Percentiles rank a stretch among this genome's conserved stretches.
Evolutionary conservation across 2,113 vertebrate genomes (phyloP).

Genomic region (Salvelinus alpinus): DNA sequence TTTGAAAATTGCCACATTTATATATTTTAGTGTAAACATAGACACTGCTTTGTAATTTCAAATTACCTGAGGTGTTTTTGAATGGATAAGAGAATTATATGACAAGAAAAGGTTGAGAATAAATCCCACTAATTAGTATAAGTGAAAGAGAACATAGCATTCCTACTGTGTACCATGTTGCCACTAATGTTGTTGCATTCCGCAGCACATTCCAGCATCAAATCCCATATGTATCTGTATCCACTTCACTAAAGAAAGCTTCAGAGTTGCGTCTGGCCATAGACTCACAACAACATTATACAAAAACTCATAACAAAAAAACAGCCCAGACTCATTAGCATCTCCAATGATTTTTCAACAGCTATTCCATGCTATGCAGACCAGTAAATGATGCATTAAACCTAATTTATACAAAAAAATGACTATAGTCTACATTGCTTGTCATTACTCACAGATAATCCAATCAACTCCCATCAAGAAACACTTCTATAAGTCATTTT

Average conservation of each 20-base stretch:
- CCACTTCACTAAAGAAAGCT: neutral
- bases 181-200: no score
- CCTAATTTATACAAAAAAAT: neutral
- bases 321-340: no score
- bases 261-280: neutral
- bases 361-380: no score
- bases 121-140: no score
- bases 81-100: no score
- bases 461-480: neutral
- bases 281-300: neutral
- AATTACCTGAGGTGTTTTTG: no score
- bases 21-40: neutral
- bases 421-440: neutral
- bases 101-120: no score
- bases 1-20: neutral
- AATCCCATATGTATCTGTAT: neutral
- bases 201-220: no score
- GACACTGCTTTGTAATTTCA: no score
- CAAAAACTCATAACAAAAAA: neutral
- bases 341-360: no score
- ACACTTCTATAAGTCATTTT: neutral
- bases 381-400: neutral
- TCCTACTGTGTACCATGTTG: no score
- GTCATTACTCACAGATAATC: neutral
- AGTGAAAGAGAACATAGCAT: no score